These are phyloP conservation scores for Erebia ligea DNA, from an alignment of 2,888 invertebrate genomes.

Conservation along the genomic window DNA sequence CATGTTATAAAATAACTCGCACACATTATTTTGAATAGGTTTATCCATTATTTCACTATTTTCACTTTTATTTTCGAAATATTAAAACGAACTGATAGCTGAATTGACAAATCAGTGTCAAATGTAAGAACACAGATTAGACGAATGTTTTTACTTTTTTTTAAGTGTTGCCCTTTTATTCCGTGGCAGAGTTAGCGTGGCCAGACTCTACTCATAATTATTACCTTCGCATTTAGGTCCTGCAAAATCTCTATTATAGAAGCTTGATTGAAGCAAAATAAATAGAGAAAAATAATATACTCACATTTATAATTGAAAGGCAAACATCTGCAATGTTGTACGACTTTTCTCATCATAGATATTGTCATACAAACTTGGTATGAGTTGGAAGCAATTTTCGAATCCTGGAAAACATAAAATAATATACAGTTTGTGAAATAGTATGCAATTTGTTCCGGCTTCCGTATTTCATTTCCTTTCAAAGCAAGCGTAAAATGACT, in stretches of 20 bases:
- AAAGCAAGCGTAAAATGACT: background rate
- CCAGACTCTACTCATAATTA: background rate
- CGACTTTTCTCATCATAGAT: conserved; percentile 55
- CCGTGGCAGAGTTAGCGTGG: no score
- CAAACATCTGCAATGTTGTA: conserved; percentile 59
- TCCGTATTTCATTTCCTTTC: background rate
- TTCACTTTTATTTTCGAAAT: no score
- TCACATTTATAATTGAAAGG: conserved; percentile 64
- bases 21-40: no score
- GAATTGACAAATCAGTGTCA: no score
- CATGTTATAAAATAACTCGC: no score
- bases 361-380: conserved; percentile 63
- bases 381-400: conserved; percentile 47
- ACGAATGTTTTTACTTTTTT: no score
- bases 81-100: no score
- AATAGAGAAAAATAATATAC: conserved; percentile 28
- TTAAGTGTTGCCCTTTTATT: no score
- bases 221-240: background rate
- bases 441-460: background rate
- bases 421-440: background rate
- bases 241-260: background rate
- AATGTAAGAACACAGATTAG: no score
- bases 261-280: background rate
- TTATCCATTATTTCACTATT: no score
- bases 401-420: conserved; percentile 53